These are phyloP conservation scores for Lepilemur septentrionalis DNA, from an alignment of 2,797 vertebrate species.

Conservation along the genomic window DNA sequence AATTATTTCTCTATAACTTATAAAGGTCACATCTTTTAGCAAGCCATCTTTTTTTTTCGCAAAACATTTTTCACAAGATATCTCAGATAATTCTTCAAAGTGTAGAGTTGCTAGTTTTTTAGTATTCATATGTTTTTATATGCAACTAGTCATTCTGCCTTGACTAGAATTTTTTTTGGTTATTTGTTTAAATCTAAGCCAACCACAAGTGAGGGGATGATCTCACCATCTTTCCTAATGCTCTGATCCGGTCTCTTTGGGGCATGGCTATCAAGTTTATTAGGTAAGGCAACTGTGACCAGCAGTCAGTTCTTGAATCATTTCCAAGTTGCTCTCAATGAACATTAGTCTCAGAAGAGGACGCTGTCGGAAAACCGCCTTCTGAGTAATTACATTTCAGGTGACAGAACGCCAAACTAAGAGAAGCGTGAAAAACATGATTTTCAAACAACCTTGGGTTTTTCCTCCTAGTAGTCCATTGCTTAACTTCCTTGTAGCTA, in stretches of 20 bases:
- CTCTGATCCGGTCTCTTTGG: neutral
- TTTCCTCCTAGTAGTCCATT: constrained; percentile 29
- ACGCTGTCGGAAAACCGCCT: constrained; percentile 64
- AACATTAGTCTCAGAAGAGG: constrained; percentile 51
- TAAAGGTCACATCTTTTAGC: neutral
- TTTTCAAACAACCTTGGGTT: neutral
- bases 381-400: constrained; percentile 66
- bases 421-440: constrained; percentile 14
- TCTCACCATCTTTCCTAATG: neutral
- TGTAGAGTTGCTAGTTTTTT: constrained; percentile 20
- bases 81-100: constrained; percentile 45
- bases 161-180: constrained; percentile 35
- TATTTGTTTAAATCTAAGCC: neutral
- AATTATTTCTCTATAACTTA: constrained; percentile 5
- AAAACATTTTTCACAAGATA: neutral
- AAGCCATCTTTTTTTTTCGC: neutral
- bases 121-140: neutral
- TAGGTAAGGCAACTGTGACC: constrained; percentile 21
- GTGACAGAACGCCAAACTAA: constrained; percentile 33
- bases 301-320: constrained; percentile 28
- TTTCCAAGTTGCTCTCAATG: constrained; percentile 52
- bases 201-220: neutral
- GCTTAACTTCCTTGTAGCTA: constrained; percentile 16
- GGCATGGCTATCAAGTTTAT: neutral
- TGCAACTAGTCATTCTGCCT: neutral